Base-by-base conservation (phyloP, 2,797 vertebrate genomes). In the Spatula versicolor region DNA sequence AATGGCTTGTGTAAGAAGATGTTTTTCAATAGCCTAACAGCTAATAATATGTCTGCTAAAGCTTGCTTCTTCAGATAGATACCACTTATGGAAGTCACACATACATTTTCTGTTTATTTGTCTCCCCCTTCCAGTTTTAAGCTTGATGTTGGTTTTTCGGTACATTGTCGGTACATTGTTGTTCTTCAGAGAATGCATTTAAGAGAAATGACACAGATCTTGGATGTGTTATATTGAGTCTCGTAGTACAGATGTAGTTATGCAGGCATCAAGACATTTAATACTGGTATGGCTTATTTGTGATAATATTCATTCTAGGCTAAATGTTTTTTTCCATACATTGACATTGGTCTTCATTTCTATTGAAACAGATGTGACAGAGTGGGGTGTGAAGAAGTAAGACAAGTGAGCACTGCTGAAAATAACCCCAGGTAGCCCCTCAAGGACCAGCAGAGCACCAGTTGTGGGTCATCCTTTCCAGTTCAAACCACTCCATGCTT, bases 31-130 rank as follows among this genome's bases (percentile, higher is more conserved):
- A 87, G 63, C 45, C 52, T 68, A 62, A 67, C 33, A 64, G 69
- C 30, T 93, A 93, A 93, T 91, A 84, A 69, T 23, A 95, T 86
- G 72, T 48, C 45, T 89, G 85, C 37, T 69, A 43, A 68, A 92
- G 37, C 67, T 41, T 89, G 59, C 30, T 69, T 78, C 73, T 94
- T 87, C 83, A 83, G 35, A 56, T 25, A 60, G 35, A 41, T 93
- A 45, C 21, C 46, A 15, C 60, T 94, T 77, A 64, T 3, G 8
- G 59, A 88, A 90, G 63, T 37, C 48, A 55, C 43, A 54, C 10
- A 54, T 13, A 11, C n/a, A 60, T 77, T 92, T 92, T 92, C 71
- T 3, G 0, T 85, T 73, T 90, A 71, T 71, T 86, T 94, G 17
- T 39, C n/a, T 82, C 11, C 8, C 16, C 15, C 68, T 28, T 73